Percentiles rank a stretch among this genome's conserved stretches.
phyloP scores from a whole-genome alignment of 2,113 vertebrate genomes.

The human (Homo sapiens) region DNA sequence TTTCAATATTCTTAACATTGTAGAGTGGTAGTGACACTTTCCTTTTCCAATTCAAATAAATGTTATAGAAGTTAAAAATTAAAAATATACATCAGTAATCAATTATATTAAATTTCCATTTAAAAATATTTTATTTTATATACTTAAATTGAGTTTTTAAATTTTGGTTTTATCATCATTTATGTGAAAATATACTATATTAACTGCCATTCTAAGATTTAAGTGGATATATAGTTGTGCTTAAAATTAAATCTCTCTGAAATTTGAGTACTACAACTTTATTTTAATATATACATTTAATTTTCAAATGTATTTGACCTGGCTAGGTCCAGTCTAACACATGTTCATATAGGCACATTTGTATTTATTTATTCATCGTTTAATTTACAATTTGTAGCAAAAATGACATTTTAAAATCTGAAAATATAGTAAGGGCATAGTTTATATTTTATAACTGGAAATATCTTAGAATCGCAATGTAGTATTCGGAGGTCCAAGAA shows the following conservation, averaged over 20 bases:
- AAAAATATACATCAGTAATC: background rate
- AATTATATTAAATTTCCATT: background rate
- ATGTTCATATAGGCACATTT: background rate
- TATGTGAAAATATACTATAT: background rate
- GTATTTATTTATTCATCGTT: background rate
- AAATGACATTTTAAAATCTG: background rate
- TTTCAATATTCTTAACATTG: background rate
- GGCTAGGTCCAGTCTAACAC: background rate
- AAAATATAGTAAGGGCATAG: background rate
- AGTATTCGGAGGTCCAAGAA: background rate
- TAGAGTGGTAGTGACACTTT: background rate
- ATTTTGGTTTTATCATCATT: background rate
- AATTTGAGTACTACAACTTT: background rate
- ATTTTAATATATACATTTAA: background rate
- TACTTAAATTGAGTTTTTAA: background rate
- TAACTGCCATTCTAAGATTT: background rate
- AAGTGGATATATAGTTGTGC: background rate
- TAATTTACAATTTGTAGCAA: background rate
- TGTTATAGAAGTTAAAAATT: background rate
- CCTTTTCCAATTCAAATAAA: background rate
- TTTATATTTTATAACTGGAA: background rate
- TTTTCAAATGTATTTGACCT: background rate
- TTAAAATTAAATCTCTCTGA: background rate
- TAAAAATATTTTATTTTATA: background rate
- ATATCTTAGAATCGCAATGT: background rate